Percentiles rank a stretch among this genome's conserved stretches.
Conservation (phyloP, 2,797 vertebrate species). For the Takifugu ocellatus region DNA sequence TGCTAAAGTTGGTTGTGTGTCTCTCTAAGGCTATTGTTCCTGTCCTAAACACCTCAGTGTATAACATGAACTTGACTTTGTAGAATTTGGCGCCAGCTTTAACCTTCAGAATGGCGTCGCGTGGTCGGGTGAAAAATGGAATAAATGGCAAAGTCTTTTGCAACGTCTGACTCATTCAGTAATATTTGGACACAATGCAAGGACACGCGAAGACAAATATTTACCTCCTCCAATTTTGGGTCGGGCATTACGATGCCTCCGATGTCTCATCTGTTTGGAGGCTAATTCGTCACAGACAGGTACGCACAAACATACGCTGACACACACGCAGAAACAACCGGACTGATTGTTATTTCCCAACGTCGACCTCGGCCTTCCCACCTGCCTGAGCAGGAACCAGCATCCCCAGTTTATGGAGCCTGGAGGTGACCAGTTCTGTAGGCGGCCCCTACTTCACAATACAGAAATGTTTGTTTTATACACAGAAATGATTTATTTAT, state of each 20-base stretch:
- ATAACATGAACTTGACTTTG: too few species aligned
- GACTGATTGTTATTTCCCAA: too few species aligned
- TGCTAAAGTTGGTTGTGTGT: too few species aligned
- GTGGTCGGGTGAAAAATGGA: constrained; percentile 1
- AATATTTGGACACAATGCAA: constrained; percentile 27
- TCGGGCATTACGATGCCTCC: constrained; percentile 9
- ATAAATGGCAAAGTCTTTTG: constrained; percentile 12
- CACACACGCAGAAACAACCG: not conserved
- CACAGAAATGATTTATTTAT: too few species aligned
- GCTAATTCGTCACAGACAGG: constrained; percentile 48
- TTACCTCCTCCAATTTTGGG: constrained; percentile 23
- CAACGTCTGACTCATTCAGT: constrained; percentile 28
- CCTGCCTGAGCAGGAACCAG: constrained; percentile 12
- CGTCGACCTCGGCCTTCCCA: too few species aligned
- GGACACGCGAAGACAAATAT: constrained; percentile 50
- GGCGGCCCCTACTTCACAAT: too few species aligned
- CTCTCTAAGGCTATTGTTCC: too few species aligned
- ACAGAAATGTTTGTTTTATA: too few species aligned
- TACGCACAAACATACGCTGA: constrained; percentile 11
- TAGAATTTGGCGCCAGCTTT: too few species aligned
- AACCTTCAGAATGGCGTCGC: too few species aligned
- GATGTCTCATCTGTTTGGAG: constrained; percentile 33
- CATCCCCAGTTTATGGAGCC: constrained; percentile 25
- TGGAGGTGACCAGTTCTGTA: too few species aligned
- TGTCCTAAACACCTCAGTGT: too few species aligned